Percentiles rank a stretch among this genome's conserved stretches.
Evolutionary conservation across 1,140 invertebrate species (phyloP).

Genomic region (Lasioglossum albipes): DNA sequence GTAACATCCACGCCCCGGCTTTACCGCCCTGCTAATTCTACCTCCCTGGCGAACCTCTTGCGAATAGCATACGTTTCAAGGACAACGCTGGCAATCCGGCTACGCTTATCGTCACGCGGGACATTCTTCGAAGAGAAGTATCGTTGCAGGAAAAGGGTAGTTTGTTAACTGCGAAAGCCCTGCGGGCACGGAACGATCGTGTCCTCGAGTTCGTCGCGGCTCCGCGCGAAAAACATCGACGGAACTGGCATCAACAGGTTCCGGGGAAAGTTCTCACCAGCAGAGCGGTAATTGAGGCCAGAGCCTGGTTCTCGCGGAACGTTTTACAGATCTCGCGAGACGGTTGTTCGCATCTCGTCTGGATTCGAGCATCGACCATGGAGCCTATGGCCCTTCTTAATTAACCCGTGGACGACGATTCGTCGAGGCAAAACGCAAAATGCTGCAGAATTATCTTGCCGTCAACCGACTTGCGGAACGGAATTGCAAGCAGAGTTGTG

Average conservation of each 20-base stretch:
- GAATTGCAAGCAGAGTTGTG: no score
- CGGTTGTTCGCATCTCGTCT: background rate
- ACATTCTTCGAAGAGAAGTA: no score
- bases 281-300: constrained; percentile 13
- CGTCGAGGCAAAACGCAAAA: no score
- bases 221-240: constrained; percentile 7
- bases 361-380: background rate
- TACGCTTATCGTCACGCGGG: no score
- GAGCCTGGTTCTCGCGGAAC: background rate
- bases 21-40: no score
- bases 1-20: no score
- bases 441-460: no score
- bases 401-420: constrained; percentile 3
- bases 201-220: background rate
- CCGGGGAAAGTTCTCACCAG: constrained; percentile 2
- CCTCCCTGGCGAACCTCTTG: no score
- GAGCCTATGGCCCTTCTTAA: background rate
- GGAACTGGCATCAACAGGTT: constrained; percentile 49
- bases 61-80: no score
- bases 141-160: no score
- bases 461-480: no score
- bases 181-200: background rate
- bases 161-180: background rate
- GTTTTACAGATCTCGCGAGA: constrained; percentile 17
- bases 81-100: no score